Base-by-base conservation (phyloP, 2,888 invertebrate species). In the Tenthredo scrophulariae region DNA sequence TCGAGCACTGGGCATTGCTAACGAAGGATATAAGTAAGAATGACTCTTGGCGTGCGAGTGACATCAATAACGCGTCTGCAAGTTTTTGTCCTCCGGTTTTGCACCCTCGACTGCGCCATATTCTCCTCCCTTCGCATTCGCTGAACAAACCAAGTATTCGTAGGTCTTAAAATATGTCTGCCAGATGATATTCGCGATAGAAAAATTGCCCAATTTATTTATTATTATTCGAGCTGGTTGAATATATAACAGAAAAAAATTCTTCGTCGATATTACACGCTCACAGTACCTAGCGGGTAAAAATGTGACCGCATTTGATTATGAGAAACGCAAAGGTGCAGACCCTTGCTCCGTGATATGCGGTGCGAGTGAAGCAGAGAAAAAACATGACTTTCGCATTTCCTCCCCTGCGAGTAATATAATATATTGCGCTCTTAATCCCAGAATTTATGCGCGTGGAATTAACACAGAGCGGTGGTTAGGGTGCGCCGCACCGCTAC, bases 371-470 rank as follows among this genome's bases (percentile, higher is more conserved):
- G 18, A 79, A 54, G 62, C 37, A 62, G 82, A 77, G 67, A 67
- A 54, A 86, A 89, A 89, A 88, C 88, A 88, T 87, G 88, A 89
- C 89, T 88, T 87, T 89, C 89, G 87, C 91, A 90, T 91, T 91
- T 91, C 91, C 91, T 91, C 91, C 83, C 83, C 83, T 29, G 54
- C 80, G 80, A 62, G 80, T 91, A 91, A 91, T 91, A 91, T 91
- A 91, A 92, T 91, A 91, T 91, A 91, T 91, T 70, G 67, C 46
- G 92, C 91, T 88, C 91, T 91, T 91, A 91, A 91, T 92, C 91
- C 91, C 43, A 85, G 89, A 91, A 91, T 91, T 91, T 91, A 91
- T 91, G 91, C 91, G 91, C 90, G 89, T 89, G 89, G 92, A 91
- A 91, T 91, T 91, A 91, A 91, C 92, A 89, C 89, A 87, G 74